Conservation (phyloP, 64 coral and sea anemone species). For the Actinia tenebrosa region DNA sequence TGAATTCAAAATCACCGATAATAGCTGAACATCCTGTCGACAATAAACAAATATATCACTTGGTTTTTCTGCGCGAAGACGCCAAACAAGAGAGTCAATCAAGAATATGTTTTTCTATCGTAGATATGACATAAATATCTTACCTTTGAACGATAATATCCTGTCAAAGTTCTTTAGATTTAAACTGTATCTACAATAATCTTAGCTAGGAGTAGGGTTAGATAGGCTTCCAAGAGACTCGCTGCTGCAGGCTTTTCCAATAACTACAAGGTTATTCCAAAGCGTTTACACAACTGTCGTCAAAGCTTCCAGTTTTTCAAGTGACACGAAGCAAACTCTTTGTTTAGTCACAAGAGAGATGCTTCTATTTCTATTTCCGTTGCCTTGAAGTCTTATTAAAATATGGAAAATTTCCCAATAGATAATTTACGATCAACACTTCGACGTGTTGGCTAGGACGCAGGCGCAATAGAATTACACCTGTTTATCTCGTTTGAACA, state of each 20-base stretch:
- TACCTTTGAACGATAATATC: background rate
- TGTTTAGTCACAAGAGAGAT: background rate
- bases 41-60: background rate
- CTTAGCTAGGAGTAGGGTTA: background rate
- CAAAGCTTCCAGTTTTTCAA: background rate
- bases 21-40: background rate
- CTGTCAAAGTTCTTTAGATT: background rate
- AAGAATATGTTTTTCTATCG: background rate
- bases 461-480: background rate
- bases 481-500: background rate
- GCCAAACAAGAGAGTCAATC: background rate
- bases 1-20: background rate
- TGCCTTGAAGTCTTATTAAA: background rate
- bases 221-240: no score
- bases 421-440: slow-evolving; percentile 1
- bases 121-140: background rate
- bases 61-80: background rate
- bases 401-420: background rate
- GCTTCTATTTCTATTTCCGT: background rate
- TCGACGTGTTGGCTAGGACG: background rate
- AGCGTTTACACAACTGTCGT: background rate
- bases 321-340: background rate
- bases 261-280: background rate
- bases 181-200: background rate
- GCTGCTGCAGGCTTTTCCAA: background rate